phyloP scores from a whole-genome alignment of 2,888 invertebrate genomes.

The Lottia gigantea region DNA sequence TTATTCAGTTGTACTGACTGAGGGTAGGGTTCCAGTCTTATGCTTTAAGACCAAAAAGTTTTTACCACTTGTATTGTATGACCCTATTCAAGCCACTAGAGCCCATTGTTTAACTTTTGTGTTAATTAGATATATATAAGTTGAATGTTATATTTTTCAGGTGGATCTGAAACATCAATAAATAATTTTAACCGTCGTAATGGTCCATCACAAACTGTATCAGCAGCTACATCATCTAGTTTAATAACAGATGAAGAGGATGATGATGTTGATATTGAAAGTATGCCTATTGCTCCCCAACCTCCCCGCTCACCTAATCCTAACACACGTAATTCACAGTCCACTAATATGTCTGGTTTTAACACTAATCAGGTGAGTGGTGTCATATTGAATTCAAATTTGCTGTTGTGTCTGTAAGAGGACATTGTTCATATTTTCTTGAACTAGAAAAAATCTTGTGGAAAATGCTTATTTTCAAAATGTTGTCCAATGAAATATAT shows the following conservation, averaged over 20 bases:
- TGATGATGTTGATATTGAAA: conserved; percentile 51
- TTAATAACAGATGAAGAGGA: conserved; percentile 37
- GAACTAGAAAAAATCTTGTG: too few relatives aligned
- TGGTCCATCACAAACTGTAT: conserved; percentile 6
- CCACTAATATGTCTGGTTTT: conserved; percentile 10
- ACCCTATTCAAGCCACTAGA: too few relatives aligned
- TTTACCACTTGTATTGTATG: too few relatives aligned
- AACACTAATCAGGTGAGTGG: not conserved
- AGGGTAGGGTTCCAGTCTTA: too few relatives aligned
- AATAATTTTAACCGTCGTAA: not conserved
- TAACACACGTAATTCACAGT: conserved; percentile 1
- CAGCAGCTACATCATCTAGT: conserved; percentile 23
- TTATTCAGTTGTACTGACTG: too few relatives aligned
- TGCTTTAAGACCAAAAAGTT: too few relatives aligned
- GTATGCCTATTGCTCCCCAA: conserved; percentile 50
- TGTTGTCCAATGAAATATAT: not conserved
- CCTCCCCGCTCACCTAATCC: conserved; percentile 40
- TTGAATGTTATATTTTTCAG: not conserved
- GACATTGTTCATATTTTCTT: too few relatives aligned
- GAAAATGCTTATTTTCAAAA: too few relatives aligned
- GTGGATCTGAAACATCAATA: not conserved
- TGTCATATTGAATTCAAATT: not conserved
- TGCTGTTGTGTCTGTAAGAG: not conserved
- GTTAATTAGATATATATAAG: too few relatives aligned
- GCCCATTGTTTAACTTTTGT: too few relatives aligned